Conservation (phyloP, 2,888 invertebrate species). For the Pseudococcus viburni region DNA sequence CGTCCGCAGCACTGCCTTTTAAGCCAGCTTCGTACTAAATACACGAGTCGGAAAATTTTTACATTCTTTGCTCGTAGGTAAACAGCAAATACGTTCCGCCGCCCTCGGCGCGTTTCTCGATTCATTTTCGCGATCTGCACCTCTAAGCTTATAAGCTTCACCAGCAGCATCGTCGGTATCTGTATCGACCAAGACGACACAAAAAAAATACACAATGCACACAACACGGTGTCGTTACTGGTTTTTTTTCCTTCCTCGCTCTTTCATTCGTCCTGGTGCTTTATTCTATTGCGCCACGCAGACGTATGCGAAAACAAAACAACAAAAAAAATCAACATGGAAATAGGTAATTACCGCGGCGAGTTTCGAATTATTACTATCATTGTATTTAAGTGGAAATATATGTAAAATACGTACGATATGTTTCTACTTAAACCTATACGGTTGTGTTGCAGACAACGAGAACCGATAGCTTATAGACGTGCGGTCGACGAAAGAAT, state of each 20-base stretch:
- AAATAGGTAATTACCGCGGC: constrained; percentile 64
- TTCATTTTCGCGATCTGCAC: constrained; percentile 21
- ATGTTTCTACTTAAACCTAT: constrained; percentile 32
- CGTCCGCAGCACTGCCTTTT: neutral
- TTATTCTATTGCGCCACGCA: constrained; percentile 8
- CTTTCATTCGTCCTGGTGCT: neutral
- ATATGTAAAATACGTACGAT: constrained; percentile 66
- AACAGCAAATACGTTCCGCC: neutral
- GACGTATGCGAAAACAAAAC: constrained; percentile 40
- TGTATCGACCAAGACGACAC: neutral
- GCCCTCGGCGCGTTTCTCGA: neutral
- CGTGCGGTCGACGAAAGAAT: constrained; percentile 58
- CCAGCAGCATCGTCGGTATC: neutral
- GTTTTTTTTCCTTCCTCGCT: neutral
- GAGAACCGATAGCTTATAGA: neutral
- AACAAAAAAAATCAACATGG: constrained; percentile 45
- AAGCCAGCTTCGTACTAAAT: neutral
- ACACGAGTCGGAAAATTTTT: constrained; percentile 10
- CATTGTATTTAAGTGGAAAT: constrained; percentile 66
- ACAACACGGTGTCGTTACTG: constrained; percentile 57
- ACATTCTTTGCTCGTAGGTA: neutral
- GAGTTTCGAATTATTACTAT: constrained; percentile 64
- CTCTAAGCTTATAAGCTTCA: neutral
- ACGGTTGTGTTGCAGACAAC: neutral
- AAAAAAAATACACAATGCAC: constrained; percentile 44